Evolutionary conservation across 2,888 invertebrate species (phyloP), one percentile per base, ranked within the genome.

Genomic region (Drosophila pullipes): DNA sequence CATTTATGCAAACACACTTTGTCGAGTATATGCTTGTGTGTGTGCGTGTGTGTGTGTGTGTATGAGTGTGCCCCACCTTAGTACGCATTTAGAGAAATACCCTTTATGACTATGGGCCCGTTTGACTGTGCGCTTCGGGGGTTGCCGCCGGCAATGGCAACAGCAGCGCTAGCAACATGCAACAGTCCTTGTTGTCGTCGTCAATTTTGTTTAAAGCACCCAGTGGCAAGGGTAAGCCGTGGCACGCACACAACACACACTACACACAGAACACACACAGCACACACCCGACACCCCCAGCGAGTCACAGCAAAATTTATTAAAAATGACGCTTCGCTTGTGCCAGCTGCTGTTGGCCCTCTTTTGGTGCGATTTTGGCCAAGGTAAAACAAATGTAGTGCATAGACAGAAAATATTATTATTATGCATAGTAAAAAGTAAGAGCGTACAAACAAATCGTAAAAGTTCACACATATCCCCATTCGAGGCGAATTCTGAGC

Each of bases 1-100:
- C 72, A 79, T 75, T 84, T 74, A 87, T 82, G 87, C 77, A 80
- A 84, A 82, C 80, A 79, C 67, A 57, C 71, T 63, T 58, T 44
- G 62, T 22, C 47, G 47, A 47, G 47, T 47, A 25, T 47, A 47
- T 25, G 11, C 10, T 13, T 44, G 1, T 44, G 22, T 5, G 35
- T 13, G 41, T 41, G 22, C 25, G 1, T 25, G 25, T 25, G 25
- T 13, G 6, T 3, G 44, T 13, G n/a, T 30, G 49, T 25, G 49
- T 52, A 54, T 58, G 49, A 44, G 59, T 62, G 41, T 52, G 61
- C 66, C 81, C 50, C 68, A 81, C 72, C 80, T 79, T 73, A 55
- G 61, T 71, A 69, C 67, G 75, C 75, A 70, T 70, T 76, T 74
- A 74, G 74, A 72, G 53, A 72, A 76, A 84, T 72, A 75, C 71